phyloP scores from a whole-genome alignment of 1,140 invertebrate genomes.

The Zaprionus gabonicus region DNA sequence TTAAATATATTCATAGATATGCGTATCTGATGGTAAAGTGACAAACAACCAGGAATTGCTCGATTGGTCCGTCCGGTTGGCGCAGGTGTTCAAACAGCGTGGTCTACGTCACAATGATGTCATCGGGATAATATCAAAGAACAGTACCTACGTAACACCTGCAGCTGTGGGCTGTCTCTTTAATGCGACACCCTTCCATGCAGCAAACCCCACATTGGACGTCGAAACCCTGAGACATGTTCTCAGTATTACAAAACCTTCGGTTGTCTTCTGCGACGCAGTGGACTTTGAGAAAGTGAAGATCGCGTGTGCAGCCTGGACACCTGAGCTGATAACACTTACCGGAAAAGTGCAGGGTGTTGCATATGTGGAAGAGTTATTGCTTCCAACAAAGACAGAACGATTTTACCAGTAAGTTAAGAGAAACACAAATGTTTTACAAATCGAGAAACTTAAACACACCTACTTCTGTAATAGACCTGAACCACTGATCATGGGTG shows the following conservation, averaged over 20 bases:
- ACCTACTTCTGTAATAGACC: constrained; percentile 8
- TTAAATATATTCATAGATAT: constrained; percentile 8
- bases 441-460: neutral
- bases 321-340: constrained; percentile 38
- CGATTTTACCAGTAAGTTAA: constrained; percentile 40
- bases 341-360: constrained; percentile 26
- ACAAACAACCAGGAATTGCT: constrained; percentile 19
- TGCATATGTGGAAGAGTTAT: constrained; percentile 28
- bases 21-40: constrained; percentile 1
- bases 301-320: constrained; percentile 1
- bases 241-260: neutral
- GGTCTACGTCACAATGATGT: constrained; percentile 19
- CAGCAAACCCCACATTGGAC: constrained; percentile 18
- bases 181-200: constrained; percentile 29
- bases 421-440: fast-evolving
- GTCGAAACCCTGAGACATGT: neutral
- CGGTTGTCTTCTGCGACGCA: constrained; percentile 1
- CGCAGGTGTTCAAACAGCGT: constrained; percentile 22
- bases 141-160: constrained; percentile 31
- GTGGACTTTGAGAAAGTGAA: constrained; percentile 17
- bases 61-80: constrained; percentile 22
- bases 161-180: constrained; percentile 30
- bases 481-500: constrained; percentile 15
- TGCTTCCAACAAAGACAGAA: constrained; percentile 39
- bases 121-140: constrained; percentile 25